These are phyloP conservation scores for Mesocricetus auratus DNA, from an alignment of 2,113 vertebrate species.

Conservation along the genomic window DNA sequence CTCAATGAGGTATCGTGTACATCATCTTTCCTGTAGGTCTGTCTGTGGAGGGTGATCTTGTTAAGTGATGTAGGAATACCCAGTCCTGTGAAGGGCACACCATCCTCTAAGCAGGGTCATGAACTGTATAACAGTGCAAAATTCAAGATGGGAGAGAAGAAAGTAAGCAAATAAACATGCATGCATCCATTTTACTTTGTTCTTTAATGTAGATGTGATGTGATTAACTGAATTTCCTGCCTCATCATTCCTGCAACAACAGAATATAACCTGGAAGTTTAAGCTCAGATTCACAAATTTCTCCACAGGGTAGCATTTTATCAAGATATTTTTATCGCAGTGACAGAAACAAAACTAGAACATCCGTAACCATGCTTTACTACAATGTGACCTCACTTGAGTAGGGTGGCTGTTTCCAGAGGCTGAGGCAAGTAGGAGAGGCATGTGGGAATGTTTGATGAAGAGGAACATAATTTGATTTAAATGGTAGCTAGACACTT, in stretches of 20 bases:
- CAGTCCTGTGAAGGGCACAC: not conserved
- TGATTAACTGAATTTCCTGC: not conserved
- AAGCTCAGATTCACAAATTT: not conserved
- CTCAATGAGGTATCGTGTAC: not conserved
- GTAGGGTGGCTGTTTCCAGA: no score
- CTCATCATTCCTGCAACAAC: not conserved
- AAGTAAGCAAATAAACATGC: not conserved
- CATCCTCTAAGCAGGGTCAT: not conserved
- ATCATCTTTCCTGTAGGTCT: not conserved
- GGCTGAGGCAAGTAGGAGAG: no score
- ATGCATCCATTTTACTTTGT: not conserved
- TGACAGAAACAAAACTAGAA: not conserved
- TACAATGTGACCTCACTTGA: not conserved
- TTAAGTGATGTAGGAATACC: not conserved
- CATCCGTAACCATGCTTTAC: not conserved
- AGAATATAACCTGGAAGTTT: not conserved
- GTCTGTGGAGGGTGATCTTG: not conserved
- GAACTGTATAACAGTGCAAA: not conserved
- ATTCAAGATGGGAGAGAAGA: not conserved
- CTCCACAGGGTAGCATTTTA: not conserved
- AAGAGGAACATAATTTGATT: not conserved
- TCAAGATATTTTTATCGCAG: not conserved
- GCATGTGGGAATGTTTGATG: not conserved
- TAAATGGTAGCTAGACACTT: no score
- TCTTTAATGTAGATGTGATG: not conserved